Evolutionary conservation across 2,888 invertebrate genomes (phyloP).

Genomic region (Drosophila paucipuncta): DNA sequence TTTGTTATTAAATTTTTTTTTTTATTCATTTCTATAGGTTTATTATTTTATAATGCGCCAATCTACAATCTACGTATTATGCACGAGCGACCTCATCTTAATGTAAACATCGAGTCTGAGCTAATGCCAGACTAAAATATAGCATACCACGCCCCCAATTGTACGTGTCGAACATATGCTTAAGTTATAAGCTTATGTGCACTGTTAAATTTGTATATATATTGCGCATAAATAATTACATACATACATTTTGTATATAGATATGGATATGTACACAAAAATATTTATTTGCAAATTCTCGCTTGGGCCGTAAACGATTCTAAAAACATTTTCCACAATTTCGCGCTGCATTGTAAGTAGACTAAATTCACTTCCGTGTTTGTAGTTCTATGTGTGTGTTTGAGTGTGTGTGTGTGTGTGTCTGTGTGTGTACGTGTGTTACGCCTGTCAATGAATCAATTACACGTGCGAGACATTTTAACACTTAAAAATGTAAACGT

Average conservation of each 20-base stretch:
- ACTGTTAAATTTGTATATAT: background rate
- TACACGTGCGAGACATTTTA: constrained; percentile 74
- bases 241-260: constrained; percentile 6
- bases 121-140: constrained; percentile 19
- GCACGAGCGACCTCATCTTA: constrained; percentile 21
- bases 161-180: background rate
- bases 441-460: constrained; percentile 54
- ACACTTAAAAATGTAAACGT: constrained; percentile 28
- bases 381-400: background rate
- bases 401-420: constrained; percentile 20
- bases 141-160: background rate
- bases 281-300: constrained; percentile 7
- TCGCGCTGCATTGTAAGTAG: constrained; percentile 63
- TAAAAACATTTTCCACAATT: constrained; percentile 66
- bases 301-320: constrained; percentile 37
- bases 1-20: background rate
- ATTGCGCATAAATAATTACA: background rate
- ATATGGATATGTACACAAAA: background rate
- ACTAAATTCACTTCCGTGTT: constrained; percentile 47
- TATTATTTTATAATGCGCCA: constrained; percentile 21
- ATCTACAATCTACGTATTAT: constrained; percentile 15
- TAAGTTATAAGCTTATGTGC: constrained; percentile 9
- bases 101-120: constrained; percentile 27
- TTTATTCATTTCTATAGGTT: background rate
- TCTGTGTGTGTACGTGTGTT: constrained; percentile 13